phyloP scores from a whole-genome alignment of 2,797 vertebrate genomes.

The Ataeniobius toweri region DNA sequence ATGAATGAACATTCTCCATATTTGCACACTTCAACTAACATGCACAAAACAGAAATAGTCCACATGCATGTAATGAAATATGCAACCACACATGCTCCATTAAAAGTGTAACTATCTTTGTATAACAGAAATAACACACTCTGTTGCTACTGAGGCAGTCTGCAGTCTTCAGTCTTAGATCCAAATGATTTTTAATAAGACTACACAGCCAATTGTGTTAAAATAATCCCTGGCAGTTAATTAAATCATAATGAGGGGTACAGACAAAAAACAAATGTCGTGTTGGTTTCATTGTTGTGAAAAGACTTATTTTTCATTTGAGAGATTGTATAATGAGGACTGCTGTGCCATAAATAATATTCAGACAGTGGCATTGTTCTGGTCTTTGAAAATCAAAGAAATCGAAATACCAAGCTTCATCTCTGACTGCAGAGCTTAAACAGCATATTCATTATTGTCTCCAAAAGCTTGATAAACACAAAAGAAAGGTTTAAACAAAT shows the following conservation, averaged over 20 bases:
- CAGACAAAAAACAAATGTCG: slow-evolving; percentile 50
- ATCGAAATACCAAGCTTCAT: slow-evolving; percentile 55
- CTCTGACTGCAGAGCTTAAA: slow-evolving; percentile 41
- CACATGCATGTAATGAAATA: slow-evolving; percentile 20
- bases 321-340: slow-evolving; percentile 56
- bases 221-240: slow-evolving; percentile 53
- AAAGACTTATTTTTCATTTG: slow-evolving; percentile 59
- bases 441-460: slow-evolving; percentile 50
- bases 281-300: slow-evolving; percentile 47
- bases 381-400: slow-evolving; percentile 58
- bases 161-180: slow-evolving; percentile 38
- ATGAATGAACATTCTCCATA: background rate
- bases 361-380: slow-evolving; percentile 61
- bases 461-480: slow-evolving; percentile 22
- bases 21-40: slow-evolving; percentile 9
- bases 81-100: slow-evolving; percentile 13
- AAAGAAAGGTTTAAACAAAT: slow-evolving; percentile 26
- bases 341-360: slow-evolving; percentile 64
- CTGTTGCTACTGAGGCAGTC: slow-evolving; percentile 29
- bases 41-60: slow-evolving; percentile 2
- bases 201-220: slow-evolving; percentile 28
- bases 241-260: slow-evolving; percentile 60
- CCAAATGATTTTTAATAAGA: slow-evolving; percentile 17
- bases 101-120: slow-evolving; percentile 40
- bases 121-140: slow-evolving; percentile 34